Evolutionary conservation across 1,140 invertebrate genomes (phyloP).

Genomic region (Drosophila bipectinata): DNA sequence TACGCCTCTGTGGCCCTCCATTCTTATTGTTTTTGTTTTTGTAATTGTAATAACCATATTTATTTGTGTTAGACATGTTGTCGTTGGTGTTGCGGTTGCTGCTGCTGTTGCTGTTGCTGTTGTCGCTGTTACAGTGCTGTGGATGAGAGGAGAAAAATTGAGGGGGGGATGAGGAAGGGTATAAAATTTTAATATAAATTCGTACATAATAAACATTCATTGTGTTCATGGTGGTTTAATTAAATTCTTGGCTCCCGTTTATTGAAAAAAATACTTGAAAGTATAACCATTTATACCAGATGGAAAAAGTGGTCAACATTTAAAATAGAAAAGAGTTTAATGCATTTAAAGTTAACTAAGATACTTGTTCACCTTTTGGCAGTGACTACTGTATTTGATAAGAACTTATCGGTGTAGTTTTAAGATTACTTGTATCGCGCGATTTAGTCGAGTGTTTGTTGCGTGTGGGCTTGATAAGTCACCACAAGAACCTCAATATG

Average conservation of each 20-base stretch:
- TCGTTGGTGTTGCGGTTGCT: slow-evolving; percentile 17
- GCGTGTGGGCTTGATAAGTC: slow-evolving; percentile 20
- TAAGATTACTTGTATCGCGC: slow-evolving; percentile 15
- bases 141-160: neutral
- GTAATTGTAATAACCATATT: slow-evolving; percentile 50
- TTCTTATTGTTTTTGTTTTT: slow-evolving; percentile 53
- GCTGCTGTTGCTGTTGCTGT: slow-evolving; percentile 25
- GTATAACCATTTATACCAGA: neutral
- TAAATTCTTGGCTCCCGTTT: slow-evolving; percentile 28
- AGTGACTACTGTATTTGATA: slow-evolving; percentile 19
- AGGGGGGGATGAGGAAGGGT: neutral
- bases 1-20: slow-evolving; percentile 32
- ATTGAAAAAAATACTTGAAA: slow-evolving; percentile 2
- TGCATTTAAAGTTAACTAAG: neutral
- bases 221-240: slow-evolving; percentile 34
- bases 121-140: slow-evolving; percentile 54
- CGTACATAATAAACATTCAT: slow-evolving; percentile 27
- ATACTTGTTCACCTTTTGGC: neutral
- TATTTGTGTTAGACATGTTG: slow-evolving; percentile 50
- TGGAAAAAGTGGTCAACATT: neutral
- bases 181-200: slow-evolving; percentile 43
- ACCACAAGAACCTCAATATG: slow-evolving; percentile 27
- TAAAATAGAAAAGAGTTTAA: neutral
- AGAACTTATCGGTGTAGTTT: slow-evolving; percentile 8
- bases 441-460: slow-evolving; percentile 14